Evolutionary conservation across 2,797 vertebrate genomes (phyloP), one percentile per base, ranked within the genome.

Genomic region (Hoplostethus atlanticus): DNA sequence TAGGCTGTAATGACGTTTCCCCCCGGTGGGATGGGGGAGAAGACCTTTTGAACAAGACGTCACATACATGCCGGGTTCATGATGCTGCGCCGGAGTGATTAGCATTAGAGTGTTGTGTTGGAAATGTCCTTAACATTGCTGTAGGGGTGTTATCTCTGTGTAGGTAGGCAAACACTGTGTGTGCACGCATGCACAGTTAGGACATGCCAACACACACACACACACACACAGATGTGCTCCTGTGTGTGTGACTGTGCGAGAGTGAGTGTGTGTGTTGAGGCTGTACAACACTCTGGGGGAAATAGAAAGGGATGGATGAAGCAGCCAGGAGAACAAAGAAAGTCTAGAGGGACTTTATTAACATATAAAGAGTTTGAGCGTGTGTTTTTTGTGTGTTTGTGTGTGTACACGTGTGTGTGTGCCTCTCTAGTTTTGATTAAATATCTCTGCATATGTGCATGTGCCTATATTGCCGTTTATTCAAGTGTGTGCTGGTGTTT

Each of bases 301-400:
- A 84, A 86, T 60, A n/a, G 65, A 80, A 88, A 72, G 58, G 78
- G 72, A 77, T 75, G 73, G 68, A 87, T 85, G 73, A 89, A 86
- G 73, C 76, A 66, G 68, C 82, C 60, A 47, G 68, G 55, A 90
- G 81, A 90, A 88, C 88, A 91, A 89, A 90, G 76, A 77, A 63
- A 77, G 64, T 88, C 86, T 80, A 76, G 46, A 64, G 90, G 84
- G 89, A 89, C 84, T 86, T 89, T 87, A 90, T 92, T 91, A 91
- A 87, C 89, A 89, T 87, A 88, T 76, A 80, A 82, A 80, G 79
- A 85, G 65, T 74, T 42, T 68, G 48, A 79, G 50, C 64, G 68
- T 76, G 80, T 71, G 83, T 80, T 78, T 61, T 5, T 66, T 73
- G 58, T 76, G 30, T 68, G 53, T 71, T 12, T 47, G 50, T 71